Base-by-base conservation (phyloP, 1,140 invertebrate genomes). In the Contarinia nasturtii region DNA sequence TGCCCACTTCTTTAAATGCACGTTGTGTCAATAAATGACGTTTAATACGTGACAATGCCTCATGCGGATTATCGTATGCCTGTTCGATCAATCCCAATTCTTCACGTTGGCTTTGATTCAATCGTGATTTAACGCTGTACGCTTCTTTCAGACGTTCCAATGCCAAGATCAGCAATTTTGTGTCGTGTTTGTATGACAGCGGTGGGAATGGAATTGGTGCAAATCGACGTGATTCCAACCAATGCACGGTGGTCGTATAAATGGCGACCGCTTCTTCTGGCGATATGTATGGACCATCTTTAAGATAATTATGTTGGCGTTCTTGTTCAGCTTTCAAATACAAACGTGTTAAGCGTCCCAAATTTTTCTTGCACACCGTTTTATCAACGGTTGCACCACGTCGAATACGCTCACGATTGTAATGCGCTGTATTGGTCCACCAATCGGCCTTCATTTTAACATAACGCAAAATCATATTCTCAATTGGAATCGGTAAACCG, bases 381-480 rank as follows among this genome's bases (percentile, higher is more conserved):
- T 99, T 99, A 63, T 99, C 95, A 17, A 98, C 94, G 1, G 89
- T 94, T 15, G 88, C 89, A 34, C 89, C 89, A 49, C 88, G 75
- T 1, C 89, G 73, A 38, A 95, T 93, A 54, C 96, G 73, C 67
- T 99, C 96, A 20, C 96, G 75, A 69, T 99, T 99, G 64, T 99
- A 99, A 69, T 99, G 96, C 2, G 95, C 95, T 1, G 96, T 99
- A 65, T 98, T 99, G 0, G 96, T 99, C 96, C 96, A 99, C 96
- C 96, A 99, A 67, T 99, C 96, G 1, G 96, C 95, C 64, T 99
- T 99, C 80, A 98, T 98, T 66, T 99, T 99, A 0, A 99, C 95
- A 65, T 98, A 99, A 38, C 96, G 77, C 17, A 99, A 74, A 54
- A 99, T 99, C 95, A 99, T 99, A 66, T 98, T 99, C 68, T 99